Percentiles rank a stretch among this genome's conserved stretches.
These are phyloP conservation scores for Stenodema calcarata DNA, from an alignment of 2,888 invertebrate species.

Conservation along the genomic window DNA sequence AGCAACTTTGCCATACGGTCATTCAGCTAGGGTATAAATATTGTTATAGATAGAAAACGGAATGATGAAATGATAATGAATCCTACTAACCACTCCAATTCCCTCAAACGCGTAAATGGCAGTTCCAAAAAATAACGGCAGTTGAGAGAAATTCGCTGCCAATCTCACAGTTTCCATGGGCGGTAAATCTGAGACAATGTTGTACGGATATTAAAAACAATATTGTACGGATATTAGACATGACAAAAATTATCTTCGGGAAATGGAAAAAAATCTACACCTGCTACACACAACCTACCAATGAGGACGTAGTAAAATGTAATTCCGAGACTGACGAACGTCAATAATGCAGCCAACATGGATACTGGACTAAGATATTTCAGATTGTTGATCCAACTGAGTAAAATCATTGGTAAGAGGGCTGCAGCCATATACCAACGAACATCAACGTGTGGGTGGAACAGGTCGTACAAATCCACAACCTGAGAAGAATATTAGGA, in stretches of 20 bases:
- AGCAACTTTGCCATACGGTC: too few relatives aligned
- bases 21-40: too few relatives aligned
- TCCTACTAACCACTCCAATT: conserved; percentile 76
- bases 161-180: conserved; percentile 70
- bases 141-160: conserved; percentile 72
- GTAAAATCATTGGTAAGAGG: conserved; percentile 73
- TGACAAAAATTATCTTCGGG: too few relatives aligned
- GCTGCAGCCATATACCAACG: conserved; percentile 74
- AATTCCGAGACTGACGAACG: conserved; percentile 77
- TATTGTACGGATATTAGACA: too few relatives aligned
- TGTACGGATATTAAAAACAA: too few relatives aligned
- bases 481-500: conserved; percentile 60
- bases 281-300: conserved; percentile 60
- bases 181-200: conserved; percentile 72
- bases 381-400: conserved; percentile 81
- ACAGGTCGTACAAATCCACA: conserved; percentile 65
- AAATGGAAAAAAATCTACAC: too few relatives aligned
- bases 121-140: conserved; percentile 92
- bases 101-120: conserved; percentile 97
- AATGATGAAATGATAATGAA: not conserved
- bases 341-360: conserved; percentile 81
- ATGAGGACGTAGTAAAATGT: conserved; percentile 85
- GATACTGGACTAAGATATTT: conserved; percentile 88
- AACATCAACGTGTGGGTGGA: conserved; percentile 66
- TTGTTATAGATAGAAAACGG: too few relatives aligned